Conservation (phyloP, 2,888 invertebrate species). For the Nebria salina region DNA sequence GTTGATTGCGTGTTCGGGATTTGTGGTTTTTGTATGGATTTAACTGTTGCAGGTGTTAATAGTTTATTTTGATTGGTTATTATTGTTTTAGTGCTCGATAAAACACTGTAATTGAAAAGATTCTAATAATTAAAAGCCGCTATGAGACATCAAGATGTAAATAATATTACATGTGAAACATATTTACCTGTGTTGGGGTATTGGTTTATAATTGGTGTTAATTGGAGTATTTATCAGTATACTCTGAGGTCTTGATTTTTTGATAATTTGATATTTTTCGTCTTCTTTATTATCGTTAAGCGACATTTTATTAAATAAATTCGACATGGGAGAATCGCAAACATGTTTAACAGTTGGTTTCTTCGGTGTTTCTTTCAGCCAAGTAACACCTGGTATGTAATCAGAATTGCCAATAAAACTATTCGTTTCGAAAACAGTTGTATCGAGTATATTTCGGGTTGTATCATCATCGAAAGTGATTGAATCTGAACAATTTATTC, state of each 20-base stretch:
- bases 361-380: constrained; percentile 17
- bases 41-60: constrained; percentile 6
- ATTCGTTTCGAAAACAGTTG: constrained; percentile 25
- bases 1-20: background rate
- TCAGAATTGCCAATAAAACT: constrained; percentile 3
- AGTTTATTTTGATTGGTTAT: background rate
- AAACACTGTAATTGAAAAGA: background rate
- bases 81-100: background rate
- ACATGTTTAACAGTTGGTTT: constrained; percentile 9
- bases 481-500: background rate
- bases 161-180: no score
- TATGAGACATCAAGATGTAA: background rate
- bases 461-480: constrained; percentile 23
- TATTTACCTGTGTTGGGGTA: background rate
- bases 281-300: constrained; percentile 15
- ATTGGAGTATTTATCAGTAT: constrained; percentile 12
- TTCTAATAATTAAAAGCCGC: background rate
- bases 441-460: constrained; percentile 27
- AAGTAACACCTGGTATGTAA: constrained; percentile 16
- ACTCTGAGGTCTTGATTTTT: background rate
- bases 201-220: constrained; percentile 6
- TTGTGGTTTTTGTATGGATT: constrained; percentile 2
- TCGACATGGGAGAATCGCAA: constrained; percentile 24
- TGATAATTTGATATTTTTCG: background rate
- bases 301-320: constrained; percentile 30